Percentiles rank a stretch among this genome's conserved stretches.
These are phyloP conservation scores for Drosophila niveifrons DNA, from an alignment of 2,888 invertebrate species.

Conservation along the genomic window DNA sequence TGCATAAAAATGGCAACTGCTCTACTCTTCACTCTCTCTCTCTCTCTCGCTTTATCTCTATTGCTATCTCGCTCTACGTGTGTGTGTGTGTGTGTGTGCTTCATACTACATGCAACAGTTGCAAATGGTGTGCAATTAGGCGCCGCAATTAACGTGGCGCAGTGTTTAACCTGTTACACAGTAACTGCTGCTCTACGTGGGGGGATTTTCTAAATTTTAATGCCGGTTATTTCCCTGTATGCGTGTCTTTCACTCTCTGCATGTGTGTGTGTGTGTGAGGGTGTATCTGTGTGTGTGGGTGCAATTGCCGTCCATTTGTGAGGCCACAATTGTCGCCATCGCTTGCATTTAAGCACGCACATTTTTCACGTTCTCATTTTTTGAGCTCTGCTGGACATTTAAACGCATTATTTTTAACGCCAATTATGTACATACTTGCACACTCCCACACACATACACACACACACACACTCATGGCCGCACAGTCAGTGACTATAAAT, in stretches of 20 bases:
- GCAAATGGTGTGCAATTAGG: conserved; percentile 80
- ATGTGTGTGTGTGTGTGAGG: not conserved
- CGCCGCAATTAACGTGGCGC: conserved; percentile 81
- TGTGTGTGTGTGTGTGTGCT: not conserved
- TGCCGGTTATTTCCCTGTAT: conserved; percentile 62
- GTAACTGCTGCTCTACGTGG: conserved; percentile 57
- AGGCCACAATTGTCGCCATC: conserved; percentile 54
- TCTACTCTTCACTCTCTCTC: conserved; percentile 9
- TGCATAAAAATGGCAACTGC: conserved; percentile 76
- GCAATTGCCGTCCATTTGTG: conserved; percentile 73
- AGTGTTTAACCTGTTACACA: conserved; percentile 80
- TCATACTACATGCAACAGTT: conserved; percentile 72
- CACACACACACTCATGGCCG: conserved; percentile 21
- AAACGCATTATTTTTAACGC: conserved; percentile 78
- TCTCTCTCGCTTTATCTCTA: not conserved
- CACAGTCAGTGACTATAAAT: conserved; percentile 62
- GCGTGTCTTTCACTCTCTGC: conserved; percentile 1
- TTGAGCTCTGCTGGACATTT: conserved; percentile 54
- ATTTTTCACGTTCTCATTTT: conserved; percentile 70
- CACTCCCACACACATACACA: conserved; percentile 18
- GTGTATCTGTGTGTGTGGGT: conserved; percentile 14
- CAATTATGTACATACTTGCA: conserved; percentile 57
- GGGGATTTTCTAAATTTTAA: conserved; percentile 81
- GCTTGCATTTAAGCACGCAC: conserved; percentile 60
- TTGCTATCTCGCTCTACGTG: not conserved